Conservation (phyloP, 1,140 invertebrate species). For the Drosophila takahashii region DNA sequence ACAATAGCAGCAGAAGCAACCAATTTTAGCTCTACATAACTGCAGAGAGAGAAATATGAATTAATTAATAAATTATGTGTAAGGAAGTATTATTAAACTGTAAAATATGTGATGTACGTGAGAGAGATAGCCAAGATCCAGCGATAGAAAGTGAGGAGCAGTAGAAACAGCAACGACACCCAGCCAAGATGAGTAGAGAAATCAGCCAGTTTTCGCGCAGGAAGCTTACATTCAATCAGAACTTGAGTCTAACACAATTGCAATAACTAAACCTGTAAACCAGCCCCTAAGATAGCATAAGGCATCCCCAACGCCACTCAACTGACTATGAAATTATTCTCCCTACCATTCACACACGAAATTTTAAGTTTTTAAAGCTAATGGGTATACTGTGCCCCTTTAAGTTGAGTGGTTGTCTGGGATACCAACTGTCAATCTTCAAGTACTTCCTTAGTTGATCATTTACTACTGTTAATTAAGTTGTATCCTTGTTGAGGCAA, state of each 20-base stretch:
- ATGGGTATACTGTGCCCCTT: background rate
- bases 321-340: slow-evolving; percentile 41
- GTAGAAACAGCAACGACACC: slow-evolving; percentile 26
- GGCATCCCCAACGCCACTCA: slow-evolving; percentile 13
- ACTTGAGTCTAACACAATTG: slow-evolving; percentile 31
- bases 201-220: slow-evolving; percentile 12
- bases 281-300: slow-evolving; percentile 6
- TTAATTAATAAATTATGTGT: slow-evolving; percentile 77
- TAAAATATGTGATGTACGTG: slow-evolving; percentile 77
- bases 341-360: slow-evolving; percentile 23
- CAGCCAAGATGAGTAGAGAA: slow-evolving; percentile 10
- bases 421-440: background rate
- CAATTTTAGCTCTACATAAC: slow-evolving; percentile 42
- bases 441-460: slow-evolving; percentile 24
- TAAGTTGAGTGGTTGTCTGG: slow-evolving; percentile 24
- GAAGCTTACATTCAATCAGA: slow-evolving; percentile 13
- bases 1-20: slow-evolving; percentile 31
- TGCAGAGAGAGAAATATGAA: slow-evolving; percentile 58
- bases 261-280: slow-evolving; percentile 46
- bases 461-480: slow-evolving; percentile 13
- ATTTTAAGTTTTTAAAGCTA: slow-evolving; percentile 9
- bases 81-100: slow-evolving; percentile 82
- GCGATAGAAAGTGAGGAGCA: slow-evolving; percentile 25
- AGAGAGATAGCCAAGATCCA: slow-evolving; percentile 28
- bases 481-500: slow-evolving; percentile 27